Percentiles rank a stretch among this genome's conserved stretches.
phyloP scores from a whole-genome alignment of 1,140 invertebrate genomes.

The roundworm (Caenorhabditis elegans) region WBcel235 BX284605.5:9569001-9569500 shows the following conservation, averaged over 20 bases:
- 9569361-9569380: background rate
- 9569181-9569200: background rate
- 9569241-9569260: background rate
- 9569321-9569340: background rate
- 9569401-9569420: background rate
- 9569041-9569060: background rate
- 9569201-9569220: background rate
- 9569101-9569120: background rate
- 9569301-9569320: background rate
- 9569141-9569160: background rate
- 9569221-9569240: background rate
- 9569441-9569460: background rate
- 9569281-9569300: background rate
- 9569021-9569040: too few relatives aligned
- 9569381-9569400: background rate
- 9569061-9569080: background rate
- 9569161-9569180: background rate
- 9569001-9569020: too few relatives aligned
- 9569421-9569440: background rate
- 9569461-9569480: constrained; percentile 4
- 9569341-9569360: background rate
- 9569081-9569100: background rate
- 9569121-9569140: background rate
- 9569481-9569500: background rate
- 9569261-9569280: background rate